A percentile compares a stretch with the other conserved stretches of the same genome.
Conservation (phyloP, 1,140 invertebrate species). For the Aphelinus atriplicis region DNA sequence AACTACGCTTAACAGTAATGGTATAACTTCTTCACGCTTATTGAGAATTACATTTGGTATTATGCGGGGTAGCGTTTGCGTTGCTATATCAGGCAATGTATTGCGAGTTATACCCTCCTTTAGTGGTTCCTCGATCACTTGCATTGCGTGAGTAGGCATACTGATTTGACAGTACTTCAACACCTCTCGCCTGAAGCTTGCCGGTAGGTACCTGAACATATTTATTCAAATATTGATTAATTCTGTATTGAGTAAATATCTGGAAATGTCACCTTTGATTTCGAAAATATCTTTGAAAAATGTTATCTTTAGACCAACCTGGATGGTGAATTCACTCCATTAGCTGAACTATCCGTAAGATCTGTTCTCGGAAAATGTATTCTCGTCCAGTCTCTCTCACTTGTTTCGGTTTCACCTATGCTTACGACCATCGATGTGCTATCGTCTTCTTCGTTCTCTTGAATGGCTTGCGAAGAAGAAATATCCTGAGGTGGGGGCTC, state of each 20-base stretch:
- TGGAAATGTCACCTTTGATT: too few relatives aligned
- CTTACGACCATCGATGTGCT: conserved; percentile 59
- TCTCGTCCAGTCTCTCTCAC: conserved; percentile 62
- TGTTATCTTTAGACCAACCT: conserved; percentile 38
- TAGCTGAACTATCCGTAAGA: conserved; percentile 45
- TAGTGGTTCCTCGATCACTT: conserved; percentile 60
- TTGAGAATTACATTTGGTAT: conserved; percentile 77
- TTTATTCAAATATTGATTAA: background rate
- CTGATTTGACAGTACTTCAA: conserved; percentile 61
- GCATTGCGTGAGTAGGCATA: conserved; percentile 50
- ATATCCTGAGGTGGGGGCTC: conserved; percentile 56
- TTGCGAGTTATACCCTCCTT: conserved; percentile 60
- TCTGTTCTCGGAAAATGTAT: conserved; percentile 56
- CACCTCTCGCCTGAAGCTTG: conserved; percentile 69
- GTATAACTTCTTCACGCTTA: conserved; percentile 79
- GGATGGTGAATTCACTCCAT: conserved; percentile 44
- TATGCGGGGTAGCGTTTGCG: conserved; percentile 70
- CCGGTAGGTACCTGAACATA: conserved; percentile 61
- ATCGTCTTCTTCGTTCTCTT: conserved; percentile 57
- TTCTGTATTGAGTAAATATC: too few relatives aligned
- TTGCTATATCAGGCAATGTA: conserved; percentile 62
- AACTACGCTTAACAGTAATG: conserved; percentile 74
- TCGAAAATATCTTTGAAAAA: background rate
- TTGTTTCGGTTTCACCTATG: conserved; percentile 60
- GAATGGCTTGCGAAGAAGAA: conserved; percentile 47